Percentiles rank a stretch among this genome's conserved stretches.
These are phyloP conservation scores for Clepsis dumicolana DNA, from an alignment of 2,888 invertebrate species.

Conservation along the genomic window DNA sequence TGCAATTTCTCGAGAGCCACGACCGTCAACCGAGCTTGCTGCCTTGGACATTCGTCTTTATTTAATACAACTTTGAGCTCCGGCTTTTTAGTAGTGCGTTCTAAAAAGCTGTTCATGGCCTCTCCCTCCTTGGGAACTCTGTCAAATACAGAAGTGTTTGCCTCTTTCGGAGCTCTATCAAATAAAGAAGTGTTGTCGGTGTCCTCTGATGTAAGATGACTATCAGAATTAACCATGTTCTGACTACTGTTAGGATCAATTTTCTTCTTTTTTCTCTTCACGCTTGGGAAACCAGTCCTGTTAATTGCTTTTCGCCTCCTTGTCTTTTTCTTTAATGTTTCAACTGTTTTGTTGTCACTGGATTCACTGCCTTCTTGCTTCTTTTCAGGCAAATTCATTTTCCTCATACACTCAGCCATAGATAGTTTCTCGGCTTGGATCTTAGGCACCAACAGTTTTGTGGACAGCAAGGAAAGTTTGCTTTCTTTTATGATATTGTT, in stretches of 20 bases:
- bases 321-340: constrained; percentile 75
- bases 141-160: constrained; percentile 84
- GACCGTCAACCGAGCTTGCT: constrained; percentile 84
- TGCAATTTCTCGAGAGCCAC: constrained; percentile 87
- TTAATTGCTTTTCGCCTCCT: constrained; percentile 93
- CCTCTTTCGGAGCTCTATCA: constrained; percentile 89
- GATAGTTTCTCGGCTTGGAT: constrained; percentile 72
- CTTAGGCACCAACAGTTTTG: constrained; percentile 75
- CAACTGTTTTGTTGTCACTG: constrained; percentile 62
- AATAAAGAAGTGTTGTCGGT: constrained; percentile 83
- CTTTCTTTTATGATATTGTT: constrained; percentile 79
- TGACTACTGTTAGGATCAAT: constrained; percentile 61
- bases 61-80: constrained; percentile 82
- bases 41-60: constrained; percentile 82
- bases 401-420: constrained; percentile 65
- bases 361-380: constrained; percentile 61
- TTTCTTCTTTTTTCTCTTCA: constrained; percentile 93
- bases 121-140: constrained; percentile 90
- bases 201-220: constrained; percentile 72
- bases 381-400: constrained; percentile 61
- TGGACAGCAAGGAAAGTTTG: constrained; percentile 72
- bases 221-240: constrained; percentile 63
- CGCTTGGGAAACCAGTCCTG: constrained; percentile 94
- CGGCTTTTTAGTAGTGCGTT: constrained; percentile 83
- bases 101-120: constrained; percentile 88